Conservation (phyloP, 1,140 invertebrate genomes). For the Saccostrea cuccullata region DNA sequence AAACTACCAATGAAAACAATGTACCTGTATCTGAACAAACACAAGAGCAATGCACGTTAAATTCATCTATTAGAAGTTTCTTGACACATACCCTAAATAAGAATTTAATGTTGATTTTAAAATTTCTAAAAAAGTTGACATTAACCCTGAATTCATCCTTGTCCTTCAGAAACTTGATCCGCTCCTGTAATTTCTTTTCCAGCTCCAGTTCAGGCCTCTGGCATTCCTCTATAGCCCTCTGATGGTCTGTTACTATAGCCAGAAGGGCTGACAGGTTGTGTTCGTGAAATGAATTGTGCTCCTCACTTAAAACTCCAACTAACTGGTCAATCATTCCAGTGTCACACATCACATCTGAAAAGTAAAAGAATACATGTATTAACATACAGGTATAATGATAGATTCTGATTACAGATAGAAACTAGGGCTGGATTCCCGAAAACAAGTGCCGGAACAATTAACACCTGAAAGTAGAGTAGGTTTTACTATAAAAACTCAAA, state of each 20-base stretch:
- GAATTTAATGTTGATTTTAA: too few species aligned
- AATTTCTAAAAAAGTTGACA: too few species aligned
- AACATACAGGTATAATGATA: neutral
- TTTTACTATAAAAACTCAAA: too few species aligned
- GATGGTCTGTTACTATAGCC: constrained; percentile 79
- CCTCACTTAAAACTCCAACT: constrained; percentile 79
- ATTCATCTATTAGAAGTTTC: too few species aligned
- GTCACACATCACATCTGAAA: constrained; percentile 79
- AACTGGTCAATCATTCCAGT: constrained; percentile 83
- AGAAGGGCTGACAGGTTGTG: constrained; percentile 81
- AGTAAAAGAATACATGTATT: neutral
- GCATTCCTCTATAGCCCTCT: constrained; percentile 80
- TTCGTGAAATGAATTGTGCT: constrained; percentile 80
- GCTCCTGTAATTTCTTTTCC: constrained; percentile 76
- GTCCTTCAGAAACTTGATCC: constrained; percentile 74
- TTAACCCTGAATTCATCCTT: constrained; percentile 75
- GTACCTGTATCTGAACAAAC: too few species aligned
- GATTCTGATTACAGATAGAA: too few species aligned
- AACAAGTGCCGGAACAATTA: too few species aligned
- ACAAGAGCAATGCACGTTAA: too few species aligned
- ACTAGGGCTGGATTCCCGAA: too few species aligned
- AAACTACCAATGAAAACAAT: too few species aligned
- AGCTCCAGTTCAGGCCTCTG: constrained; percentile 80
- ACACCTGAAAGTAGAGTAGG: too few species aligned
- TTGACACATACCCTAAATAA: too few species aligned